Evolutionary conservation across 1,140 invertebrate genomes (phyloP).

Genomic region (Drosophila nigromelanica): DNA sequence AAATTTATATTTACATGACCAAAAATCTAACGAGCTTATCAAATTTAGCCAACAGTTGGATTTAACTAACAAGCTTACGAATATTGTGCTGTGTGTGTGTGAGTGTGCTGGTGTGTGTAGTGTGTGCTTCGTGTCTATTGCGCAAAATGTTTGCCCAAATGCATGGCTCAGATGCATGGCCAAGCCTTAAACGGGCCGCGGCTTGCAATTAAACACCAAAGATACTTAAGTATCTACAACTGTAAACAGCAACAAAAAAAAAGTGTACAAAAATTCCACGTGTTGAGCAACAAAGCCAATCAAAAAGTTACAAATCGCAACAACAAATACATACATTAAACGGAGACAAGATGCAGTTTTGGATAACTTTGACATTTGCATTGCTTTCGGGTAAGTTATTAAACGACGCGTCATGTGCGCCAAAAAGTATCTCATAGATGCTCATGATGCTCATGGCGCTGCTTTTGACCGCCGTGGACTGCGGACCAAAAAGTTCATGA

Average conservation of each 20-base stretch:
- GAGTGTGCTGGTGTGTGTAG: neutral
- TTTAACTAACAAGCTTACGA: conserved; percentile 32
- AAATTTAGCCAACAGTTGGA: conserved; percentile 22
- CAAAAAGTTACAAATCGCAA: conserved; percentile 26
- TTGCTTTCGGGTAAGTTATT: conserved; percentile 74
- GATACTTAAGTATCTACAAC: conserved; percentile 56
- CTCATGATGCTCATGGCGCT: neutral
- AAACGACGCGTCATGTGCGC: conserved; percentile 29
- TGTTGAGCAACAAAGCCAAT: conserved; percentile 22
- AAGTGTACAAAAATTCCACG: conserved; percentile 9
- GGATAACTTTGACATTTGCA: conserved; percentile 83
- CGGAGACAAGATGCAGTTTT: conserved; percentile 74
- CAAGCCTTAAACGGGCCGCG: conserved; percentile 58
- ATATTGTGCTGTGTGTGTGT: conserved; percentile 12
- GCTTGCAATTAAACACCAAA: conserved; percentile 56
- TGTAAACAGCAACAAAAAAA: conserved; percentile 50
- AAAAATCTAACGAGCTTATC: conserved; percentile 2
- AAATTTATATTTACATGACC: conserved; percentile 7
- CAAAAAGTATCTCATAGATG: conserved; percentile 69
- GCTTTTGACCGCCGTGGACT: conserved; percentile 53
- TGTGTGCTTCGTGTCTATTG: conserved; percentile 16
- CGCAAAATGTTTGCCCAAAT: conserved; percentile 30
- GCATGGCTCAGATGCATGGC: conserved; percentile 43
- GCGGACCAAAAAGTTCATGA: conserved; percentile 72
- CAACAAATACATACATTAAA: conserved; percentile 33